phyloP scores from a whole-genome alignment of 2,888 invertebrate species.

The Didymodactylos carnosus region DNA sequence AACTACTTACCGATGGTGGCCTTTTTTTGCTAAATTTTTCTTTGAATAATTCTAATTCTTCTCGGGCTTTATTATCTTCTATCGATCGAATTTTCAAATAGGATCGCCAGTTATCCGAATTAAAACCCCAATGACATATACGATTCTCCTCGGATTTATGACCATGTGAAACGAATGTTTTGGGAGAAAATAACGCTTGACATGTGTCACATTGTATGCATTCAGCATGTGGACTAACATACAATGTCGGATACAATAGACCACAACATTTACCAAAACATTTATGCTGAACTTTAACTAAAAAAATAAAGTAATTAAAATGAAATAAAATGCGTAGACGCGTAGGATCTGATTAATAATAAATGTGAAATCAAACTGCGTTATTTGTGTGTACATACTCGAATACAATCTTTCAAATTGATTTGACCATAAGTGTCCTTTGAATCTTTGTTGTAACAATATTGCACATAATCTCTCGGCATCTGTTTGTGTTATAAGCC shows the following conservation, averaged over 20 bases:
- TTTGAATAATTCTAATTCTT: neutral
- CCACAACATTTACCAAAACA: slow-evolving; percentile 89
- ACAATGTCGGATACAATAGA: slow-evolving; percentile 60
- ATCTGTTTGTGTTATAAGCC: slow-evolving; percentile 87
- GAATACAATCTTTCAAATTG: neutral
- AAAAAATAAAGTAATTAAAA: too few relatives aligned
- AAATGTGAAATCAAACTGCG: too few relatives aligned
- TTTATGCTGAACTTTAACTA: slow-evolving; percentile 66
- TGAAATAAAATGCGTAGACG: too few relatives aligned
- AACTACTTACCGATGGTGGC: neutral
- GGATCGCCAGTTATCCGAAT: slow-evolving; percentile 77
- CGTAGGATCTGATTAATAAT: too few relatives aligned
- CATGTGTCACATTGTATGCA: slow-evolving; percentile 83
- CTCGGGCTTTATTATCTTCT: neutral
- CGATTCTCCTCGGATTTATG: slow-evolving; percentile 61
- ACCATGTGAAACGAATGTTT: slow-evolving; percentile 57
- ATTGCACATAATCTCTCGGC: slow-evolving; percentile 83
- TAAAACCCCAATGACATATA: slow-evolving; percentile 96
- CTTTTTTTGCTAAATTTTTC: neutral
- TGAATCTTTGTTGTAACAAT: slow-evolving; percentile 32
- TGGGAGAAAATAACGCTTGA: slow-evolving; percentile 57
- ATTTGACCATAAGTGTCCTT: neutral
- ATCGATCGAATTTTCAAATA: slow-evolving; percentile 51
- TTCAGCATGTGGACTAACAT: slow-evolving; percentile 49
- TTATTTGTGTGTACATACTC: too few relatives aligned